These are phyloP conservation scores for Acanthurus lineatus DNA, from an alignment of 2,797 vertebrate species.

Conservation along the genomic window DNA sequence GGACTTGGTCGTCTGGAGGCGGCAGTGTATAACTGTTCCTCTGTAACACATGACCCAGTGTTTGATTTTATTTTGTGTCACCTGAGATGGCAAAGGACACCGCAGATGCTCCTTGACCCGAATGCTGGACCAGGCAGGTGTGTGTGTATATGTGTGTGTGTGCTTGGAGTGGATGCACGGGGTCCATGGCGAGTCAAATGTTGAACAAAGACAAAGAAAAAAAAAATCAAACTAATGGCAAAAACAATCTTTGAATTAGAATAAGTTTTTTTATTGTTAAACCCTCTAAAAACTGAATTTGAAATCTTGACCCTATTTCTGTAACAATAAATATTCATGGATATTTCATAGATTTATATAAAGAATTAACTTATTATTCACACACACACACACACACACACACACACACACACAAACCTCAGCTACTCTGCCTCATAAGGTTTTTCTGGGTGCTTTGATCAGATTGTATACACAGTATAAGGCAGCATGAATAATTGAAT, in stretches of 20 bases:
- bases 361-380: too few relatives aligned
- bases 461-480: too few relatives aligned
- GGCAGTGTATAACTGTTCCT: constrained; percentile 33
- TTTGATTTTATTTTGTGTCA: constrained; percentile 57
- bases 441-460: too few relatives aligned
- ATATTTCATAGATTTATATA: too few relatives aligned
- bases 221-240: neutral
- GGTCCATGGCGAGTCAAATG: neutral
- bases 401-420: too few relatives aligned
- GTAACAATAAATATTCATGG: neutral
- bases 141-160: neutral
- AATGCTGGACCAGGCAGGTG: constrained; percentile 3
- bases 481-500: too few relatives aligned
- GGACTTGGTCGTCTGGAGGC: constrained; percentile 50
- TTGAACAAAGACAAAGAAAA: neutral
- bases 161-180: neutral
- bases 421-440: too few relatives aligned
- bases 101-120: constrained; percentile 32
- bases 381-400: too few relatives aligned
- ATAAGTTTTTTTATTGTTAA: neutral
- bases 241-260: neutral
- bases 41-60: constrained; percentile 38
- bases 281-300: neutral
- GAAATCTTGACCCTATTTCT: neutral
- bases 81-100: constrained; percentile 21